A percentile compares a stretch with the other conserved stretches of the same genome.
phyloP scores from a whole-genome alignment of 2,113 vertebrate genomes.

The Scortum barcoo region DNA sequence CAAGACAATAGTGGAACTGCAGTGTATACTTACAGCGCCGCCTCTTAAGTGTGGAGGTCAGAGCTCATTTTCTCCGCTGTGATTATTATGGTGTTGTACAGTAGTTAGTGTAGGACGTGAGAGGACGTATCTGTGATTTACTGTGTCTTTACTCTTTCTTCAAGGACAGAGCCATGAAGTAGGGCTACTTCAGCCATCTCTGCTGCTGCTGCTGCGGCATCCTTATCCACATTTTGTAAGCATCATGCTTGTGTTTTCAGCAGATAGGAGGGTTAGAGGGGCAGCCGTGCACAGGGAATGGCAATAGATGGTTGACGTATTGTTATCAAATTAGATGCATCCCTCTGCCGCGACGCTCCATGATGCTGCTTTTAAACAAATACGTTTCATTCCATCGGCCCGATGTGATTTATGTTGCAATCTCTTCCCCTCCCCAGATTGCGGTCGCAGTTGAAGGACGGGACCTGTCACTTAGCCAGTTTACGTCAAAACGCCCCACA shows the following conservation, averaged over 20 bases:
- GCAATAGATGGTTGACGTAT: constrained; percentile 42
- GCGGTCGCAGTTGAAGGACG: constrained; percentile 59
- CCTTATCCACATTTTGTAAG: constrained; percentile 31
- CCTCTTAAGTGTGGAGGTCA: constrained; percentile 46
- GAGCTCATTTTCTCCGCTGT: constrained; percentile 33
- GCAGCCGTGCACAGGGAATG: constrained; percentile 22
- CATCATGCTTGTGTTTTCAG: constrained; percentile 13
- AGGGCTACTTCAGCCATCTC: constrained; percentile 21
- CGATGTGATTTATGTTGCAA: constrained; percentile 55
- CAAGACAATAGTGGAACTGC: constrained; percentile 34
- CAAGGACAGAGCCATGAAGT: constrained; percentile 50
- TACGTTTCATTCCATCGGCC: constrained; percentile 28
- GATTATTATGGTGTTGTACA: constrained; percentile 38
- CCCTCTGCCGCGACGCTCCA: constrained; percentile 9
- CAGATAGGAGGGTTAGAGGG: constrained; percentile 28
- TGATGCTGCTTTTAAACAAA: constrained; percentile 58
- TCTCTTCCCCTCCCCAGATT: constrained; percentile 13
- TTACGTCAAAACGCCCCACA: constrained; percentile 37
- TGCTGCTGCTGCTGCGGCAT: constrained; percentile 11
- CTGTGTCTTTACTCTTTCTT: constrained; percentile 50
- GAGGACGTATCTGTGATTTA: constrained; percentile 37
- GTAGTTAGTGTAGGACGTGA: constrained; percentile 36
- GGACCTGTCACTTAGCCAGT: constrained; percentile 57
- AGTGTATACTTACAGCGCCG: constrained; percentile 9
- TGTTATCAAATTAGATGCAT: constrained; percentile 56